Conservation (phyloP, 2,797 vertebrate genomes). For the Otus scops region DNA sequence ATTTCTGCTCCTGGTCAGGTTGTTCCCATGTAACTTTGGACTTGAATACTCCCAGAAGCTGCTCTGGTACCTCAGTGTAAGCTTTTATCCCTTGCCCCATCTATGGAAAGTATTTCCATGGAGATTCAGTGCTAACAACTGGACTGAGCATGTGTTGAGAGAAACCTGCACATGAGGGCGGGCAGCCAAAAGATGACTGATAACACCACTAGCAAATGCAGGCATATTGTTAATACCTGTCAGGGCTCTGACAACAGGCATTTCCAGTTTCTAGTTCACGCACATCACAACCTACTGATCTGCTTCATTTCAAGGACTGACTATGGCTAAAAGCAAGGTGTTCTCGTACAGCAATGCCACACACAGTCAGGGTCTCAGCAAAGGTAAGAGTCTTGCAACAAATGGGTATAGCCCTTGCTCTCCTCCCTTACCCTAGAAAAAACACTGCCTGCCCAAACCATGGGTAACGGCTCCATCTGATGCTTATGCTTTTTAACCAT, state of each 20-base stretch:
- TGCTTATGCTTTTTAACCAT: background rate
- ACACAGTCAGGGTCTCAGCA: background rate
- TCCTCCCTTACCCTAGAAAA: background rate
- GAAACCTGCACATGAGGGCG: background rate
- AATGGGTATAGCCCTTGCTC: background rate
- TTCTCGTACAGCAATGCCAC: background rate
- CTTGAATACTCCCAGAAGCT: background rate
- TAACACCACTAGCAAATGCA: conserved; percentile 32
- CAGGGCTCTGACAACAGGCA: conserved; percentile 53
- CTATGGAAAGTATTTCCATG: background rate
- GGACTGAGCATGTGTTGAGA: background rate
- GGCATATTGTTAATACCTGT: conserved; percentile 15
- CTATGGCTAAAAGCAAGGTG: background rate
- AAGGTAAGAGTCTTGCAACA: background rate
- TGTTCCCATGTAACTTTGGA: background rate
- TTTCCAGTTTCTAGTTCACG: conserved; percentile 58
- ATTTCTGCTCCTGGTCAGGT: background rate
- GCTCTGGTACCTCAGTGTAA: background rate
- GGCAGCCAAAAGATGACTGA: conserved; percentile 43
- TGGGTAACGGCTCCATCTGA: background rate
- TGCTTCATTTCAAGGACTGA: background rate
- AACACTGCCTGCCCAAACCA: background rate
- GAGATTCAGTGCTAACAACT: background rate
- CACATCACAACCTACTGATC: background rate
- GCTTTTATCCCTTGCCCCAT: background rate